These are phyloP conservation scores for Protobothrops flavoviridis DNA, from an alignment of 2,113 vertebrate genomes.

Conservation along the genomic window DNA sequence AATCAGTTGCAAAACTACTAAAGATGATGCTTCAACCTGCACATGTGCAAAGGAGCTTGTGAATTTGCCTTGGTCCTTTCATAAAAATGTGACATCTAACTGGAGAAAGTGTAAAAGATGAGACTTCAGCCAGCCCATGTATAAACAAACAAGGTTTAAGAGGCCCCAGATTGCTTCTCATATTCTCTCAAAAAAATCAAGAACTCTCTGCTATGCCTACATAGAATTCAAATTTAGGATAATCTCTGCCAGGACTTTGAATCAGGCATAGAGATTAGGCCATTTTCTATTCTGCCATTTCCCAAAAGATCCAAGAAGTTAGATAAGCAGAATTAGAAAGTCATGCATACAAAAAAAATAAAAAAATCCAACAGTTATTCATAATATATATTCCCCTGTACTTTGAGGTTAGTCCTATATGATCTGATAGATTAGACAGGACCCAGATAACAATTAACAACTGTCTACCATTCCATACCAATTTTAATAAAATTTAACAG, in stretches of 20 bases:
- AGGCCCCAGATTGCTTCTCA: background rate
- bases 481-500: background rate
- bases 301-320: background rate
- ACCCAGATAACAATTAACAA: background rate
- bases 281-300: background rate
- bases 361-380: too few species aligned
- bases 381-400: background rate
- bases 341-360: too few species aligned
- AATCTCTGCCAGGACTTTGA: background rate
- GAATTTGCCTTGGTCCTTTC: background rate
- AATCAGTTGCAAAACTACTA: background rate
- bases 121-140: constrained; percentile 6
- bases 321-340: background rate
- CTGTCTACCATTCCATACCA: background rate
- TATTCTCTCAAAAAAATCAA: background rate
- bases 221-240: background rate
- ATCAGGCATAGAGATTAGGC: background rate
- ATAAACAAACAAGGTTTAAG: background rate
- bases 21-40: background rate
- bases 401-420: background rate
- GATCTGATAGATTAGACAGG: background rate
- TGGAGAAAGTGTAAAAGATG: constrained; percentile 8
- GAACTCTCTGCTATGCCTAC: background rate
- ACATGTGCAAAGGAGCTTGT: background rate
- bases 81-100: background rate